Evolutionary conservation across 2,113 vertebrate genomes (phyloP), one percentile per base, ranked within the genome.

Genomic region (Chelonoidis abingdonii): DNA sequence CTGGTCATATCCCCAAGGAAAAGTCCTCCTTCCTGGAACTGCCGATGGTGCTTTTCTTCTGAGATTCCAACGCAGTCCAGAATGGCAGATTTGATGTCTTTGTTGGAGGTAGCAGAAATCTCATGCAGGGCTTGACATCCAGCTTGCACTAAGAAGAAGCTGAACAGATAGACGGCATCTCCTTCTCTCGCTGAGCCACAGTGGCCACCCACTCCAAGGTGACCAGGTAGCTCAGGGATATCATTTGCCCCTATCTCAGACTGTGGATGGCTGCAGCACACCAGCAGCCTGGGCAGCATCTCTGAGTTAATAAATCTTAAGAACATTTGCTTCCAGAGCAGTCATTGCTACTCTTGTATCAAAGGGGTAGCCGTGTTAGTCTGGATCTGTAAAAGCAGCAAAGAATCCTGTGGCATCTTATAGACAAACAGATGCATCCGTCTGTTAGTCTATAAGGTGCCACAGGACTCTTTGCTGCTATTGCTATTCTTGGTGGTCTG

Each of bases 281-380:
- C 4, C 50, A 87, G 56, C 11, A 44, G 12, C 47, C 10, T 16
- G 38, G 0, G 62, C 2, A 53, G 84, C 27, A 92, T 87, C 93
- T 38, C 10, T 62, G 29, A 29, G 29, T 62, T 16, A 35, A 41
- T 75, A 87, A 89, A 14, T 10, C 31, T 57, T n/a, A n/a, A 24
- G 52, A 82, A 38, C 90, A 92, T 95, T 90, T 96, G 91, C 76
- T 88, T 41, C 82, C 93, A 83, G 88, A 96, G 92, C 0, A 1
- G 3, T 79, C 91, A 89, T 69, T 95, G 12, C 31, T 94, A 62
- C 92, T 96, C 92, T 90, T 80, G 49, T 10, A 47, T 47, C 47
- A 47, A 10, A 47, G 47, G 9, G 47, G 47, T 47, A 47, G 47
- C 47, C 10, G 47, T 47, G 47, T 47, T 47, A 47, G 9, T 47